Percentiles rank a stretch among this genome's conserved stretches.
Evolutionary conservation across 2,113 vertebrate genomes (phyloP).

Genomic region (Melanostigma gelatinosum): DNA sequence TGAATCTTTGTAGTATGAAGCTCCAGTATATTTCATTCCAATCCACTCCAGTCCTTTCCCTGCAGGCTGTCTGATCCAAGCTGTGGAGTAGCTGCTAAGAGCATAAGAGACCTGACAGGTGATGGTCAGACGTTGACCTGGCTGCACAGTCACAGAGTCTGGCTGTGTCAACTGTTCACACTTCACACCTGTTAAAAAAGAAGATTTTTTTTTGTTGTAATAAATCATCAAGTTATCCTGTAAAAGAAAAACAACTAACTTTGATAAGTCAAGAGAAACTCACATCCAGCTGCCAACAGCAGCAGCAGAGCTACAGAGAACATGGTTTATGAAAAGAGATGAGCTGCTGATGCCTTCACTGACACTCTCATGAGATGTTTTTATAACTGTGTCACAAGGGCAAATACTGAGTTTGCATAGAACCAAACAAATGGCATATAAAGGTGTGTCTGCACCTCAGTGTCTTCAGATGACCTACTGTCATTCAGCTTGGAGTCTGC

Average conservation of each 20-base stretch:
- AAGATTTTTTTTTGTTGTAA: background rate
- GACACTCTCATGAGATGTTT: background rate
- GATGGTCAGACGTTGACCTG: no score
- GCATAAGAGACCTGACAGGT: no score
- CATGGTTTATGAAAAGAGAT: slow-evolving; percentile 33
- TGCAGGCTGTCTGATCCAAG: no score
- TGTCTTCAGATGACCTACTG: no score
- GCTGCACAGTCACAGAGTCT: slow-evolving; percentile 35
- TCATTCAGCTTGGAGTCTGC: no score
- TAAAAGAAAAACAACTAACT: background rate
- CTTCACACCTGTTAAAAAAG: background rate
- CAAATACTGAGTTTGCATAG: no score
- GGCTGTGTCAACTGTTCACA: slow-evolving; percentile 30
- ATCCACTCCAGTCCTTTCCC: no score
- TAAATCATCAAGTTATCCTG: background rate
- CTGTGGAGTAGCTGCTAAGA: no score
- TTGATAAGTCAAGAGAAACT: slow-evolving; percentile 5
- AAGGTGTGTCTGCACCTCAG: no score
- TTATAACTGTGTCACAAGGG: background rate
- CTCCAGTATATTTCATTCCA: no score
- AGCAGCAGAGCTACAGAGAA: slow-evolving; percentile 40
- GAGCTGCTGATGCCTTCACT: slow-evolving; percentile 1
- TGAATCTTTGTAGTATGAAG: no score
- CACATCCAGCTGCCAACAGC: slow-evolving; percentile 58
- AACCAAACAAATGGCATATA: no score